These are phyloP conservation scores for Sycon ciliatum DNA, from an alignment of 37 sponge, comb jelly and placozoan genomes.

Conservation along the genomic window DNA sequence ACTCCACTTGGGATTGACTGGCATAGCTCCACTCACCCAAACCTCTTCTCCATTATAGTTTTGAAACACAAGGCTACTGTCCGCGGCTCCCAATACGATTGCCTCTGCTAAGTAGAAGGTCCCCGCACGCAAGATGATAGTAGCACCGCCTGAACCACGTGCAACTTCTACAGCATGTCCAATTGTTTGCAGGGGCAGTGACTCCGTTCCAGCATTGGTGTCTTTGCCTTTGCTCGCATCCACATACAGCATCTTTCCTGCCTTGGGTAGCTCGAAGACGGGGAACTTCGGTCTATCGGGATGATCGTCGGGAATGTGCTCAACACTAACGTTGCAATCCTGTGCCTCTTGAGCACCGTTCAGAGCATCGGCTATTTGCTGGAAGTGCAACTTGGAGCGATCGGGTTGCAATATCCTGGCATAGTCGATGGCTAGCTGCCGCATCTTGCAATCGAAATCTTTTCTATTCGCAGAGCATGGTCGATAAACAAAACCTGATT, in stretches of 20 bases:
- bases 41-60: conserved; percentile 25
- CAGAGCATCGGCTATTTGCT: conserved; percentile 28
- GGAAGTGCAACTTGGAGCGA: conserved; percentile 28
- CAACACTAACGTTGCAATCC: conserved; percentile 34
- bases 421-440: conserved; percentile 17
- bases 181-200: conserved; percentile 1
- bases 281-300: neutral
- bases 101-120: conserved; percentile 39
- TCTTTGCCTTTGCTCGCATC: conserved; percentile 44
- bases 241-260: conserved; percentile 18
- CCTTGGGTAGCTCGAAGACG: neutral
- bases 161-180: neutral
- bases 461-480: too few species aligned
- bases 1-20: conserved; percentile 30
- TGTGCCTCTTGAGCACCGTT: conserved; percentile 44
- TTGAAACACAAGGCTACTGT: conserved; percentile 30
- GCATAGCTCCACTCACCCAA: conserved; percentile 41
- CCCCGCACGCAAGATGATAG: conserved; percentile 36
- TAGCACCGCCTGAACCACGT: neutral
- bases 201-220: conserved; percentile 35
- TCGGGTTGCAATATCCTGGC: conserved; percentile 23
- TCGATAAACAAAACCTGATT: too few species aligned
- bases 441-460: conserved; percentile 38
- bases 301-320: neutral
- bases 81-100: conserved; percentile 26